Evolutionary conservation across 2,888 invertebrate genomes (phyloP), one percentile per base, ranked within the genome.

Genomic region (Patella pellucida): DNA sequence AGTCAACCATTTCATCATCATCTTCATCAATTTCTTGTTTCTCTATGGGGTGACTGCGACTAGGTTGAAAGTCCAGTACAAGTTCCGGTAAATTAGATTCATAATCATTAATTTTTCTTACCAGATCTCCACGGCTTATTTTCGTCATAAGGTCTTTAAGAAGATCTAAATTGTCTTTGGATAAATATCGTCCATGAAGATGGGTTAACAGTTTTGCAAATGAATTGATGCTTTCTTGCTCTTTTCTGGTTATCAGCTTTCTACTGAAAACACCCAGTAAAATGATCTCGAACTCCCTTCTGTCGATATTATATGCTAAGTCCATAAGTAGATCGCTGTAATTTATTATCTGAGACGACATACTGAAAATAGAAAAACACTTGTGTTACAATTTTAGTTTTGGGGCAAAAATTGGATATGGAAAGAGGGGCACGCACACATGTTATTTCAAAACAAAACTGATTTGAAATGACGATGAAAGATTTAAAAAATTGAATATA

Each of bases 271-370:
- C 56, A 14, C 56, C 72, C 41, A 72, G 23, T 2, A 41, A 41
- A 11, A 72, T 15, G n/a, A 56, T 54, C 2, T 54, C 41, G 2
- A 72, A 56, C 15, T 72, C 72, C 14, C n/a, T 31, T 4, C 23
- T 23, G 15, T 52, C 56, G 41, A 72, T 56, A 27, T 31, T 16
- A 3, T 54, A 41, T 12, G 72, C 56, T 5, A 72, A 41, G 3
- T 72, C 72, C 72, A 72, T 54, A 15, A 72, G 52, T 4, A 72
- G 41, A 31, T 72, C 15, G 15, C 56, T 54, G n/a, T 72, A 72
- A 12, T 62, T 62, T 19, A 41, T 41, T 41, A 9, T 41, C 9
- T 41, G 41, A 9, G 41, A 41, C 9, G 41, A 41, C 41, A 41
- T 41, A 9, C 41, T 41, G 9, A 41, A 41, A 41, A 41, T 41